These are phyloP conservation scores for Siniperca scherzeri DNA, from an alignment of 2,797 vertebrate species.

Conservation along the genomic window DNA sequence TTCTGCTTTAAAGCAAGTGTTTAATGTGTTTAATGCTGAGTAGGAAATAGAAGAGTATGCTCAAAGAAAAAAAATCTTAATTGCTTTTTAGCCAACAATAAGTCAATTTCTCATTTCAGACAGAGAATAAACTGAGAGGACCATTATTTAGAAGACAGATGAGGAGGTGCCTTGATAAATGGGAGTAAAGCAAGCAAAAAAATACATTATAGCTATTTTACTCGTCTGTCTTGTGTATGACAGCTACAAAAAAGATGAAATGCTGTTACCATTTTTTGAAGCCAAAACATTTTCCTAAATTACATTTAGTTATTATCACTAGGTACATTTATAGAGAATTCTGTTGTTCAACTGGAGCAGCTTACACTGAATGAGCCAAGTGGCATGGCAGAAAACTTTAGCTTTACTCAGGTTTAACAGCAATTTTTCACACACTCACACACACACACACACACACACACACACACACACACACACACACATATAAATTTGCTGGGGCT, in stretches of 20 bases:
- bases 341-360: conserved; percentile 9
- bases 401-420: neutral
- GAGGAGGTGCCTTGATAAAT: conserved; percentile 40
- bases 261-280: neutral
- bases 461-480: neutral
- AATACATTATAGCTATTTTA: neutral
- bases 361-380: neutral
- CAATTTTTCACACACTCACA: neutral
- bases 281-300: conserved; percentile 24
- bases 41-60: conserved; percentile 20
- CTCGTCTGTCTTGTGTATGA: conserved; percentile 21
- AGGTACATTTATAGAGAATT: conserved; percentile 3
- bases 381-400: conserved; percentile 13
- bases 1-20: conserved; percentile 21
- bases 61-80: conserved; percentile 12
- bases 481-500: neutral
- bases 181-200: conserved; percentile 19
- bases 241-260: conserved; percentile 4
- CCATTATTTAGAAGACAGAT: conserved; percentile 61
- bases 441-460: neutral
- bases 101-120: conserved; percentile 67
- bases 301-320: conserved; percentile 2
- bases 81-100: conserved; percentile 51
- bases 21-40: conserved; percentile 40
- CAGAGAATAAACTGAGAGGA: conserved; percentile 41